Evolutionary conservation across 2,797 vertebrate species (phyloP), one percentile per base, ranked within the genome.

Genomic region (Neosilurus hyrtlii): DNA sequence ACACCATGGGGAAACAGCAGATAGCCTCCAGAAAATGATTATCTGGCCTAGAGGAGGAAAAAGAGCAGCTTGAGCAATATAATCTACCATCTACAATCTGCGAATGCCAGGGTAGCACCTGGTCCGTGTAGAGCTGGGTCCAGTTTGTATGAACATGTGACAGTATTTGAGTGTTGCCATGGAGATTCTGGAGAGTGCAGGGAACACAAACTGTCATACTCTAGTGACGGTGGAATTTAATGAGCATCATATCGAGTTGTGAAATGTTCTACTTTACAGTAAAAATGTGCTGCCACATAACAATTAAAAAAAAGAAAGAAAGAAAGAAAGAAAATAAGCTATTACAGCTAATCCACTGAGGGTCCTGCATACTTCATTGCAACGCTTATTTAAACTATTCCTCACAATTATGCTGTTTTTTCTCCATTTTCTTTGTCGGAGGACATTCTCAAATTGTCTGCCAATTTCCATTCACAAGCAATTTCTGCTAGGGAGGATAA

Each of bases 1-100:
- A 96, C 92, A 96, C 96, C 96, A 96, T 96, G 89, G 96, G 96
- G 93, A 96, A 96, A 94, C 96, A 96, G 94, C 95, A 96, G 92
- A 96, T 96, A 92, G 95, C 95, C 93, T 96, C 96, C 92, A 96
- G 94, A 94, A 96, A 96, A 92, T 96, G 95, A 92, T 95, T 94
- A 94, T 96, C 95, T 93, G 96, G 96, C 94, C 96, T 96, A 93
- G 88, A 94, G 49, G 73, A 74, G 72, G 35, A 83, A 75, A 63
- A 62, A 52, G 65, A 86, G 62, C 65, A 85, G 71, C 71, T 74
- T 76, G 71, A 84, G 37, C 24, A 63, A 15, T 66, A 15, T 56
- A 83, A 78, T 83, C 79, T 80, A 61, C 52, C 56, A 79, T 62
- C 43, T 15, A 15, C 66, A 10, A 59, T 54, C 56, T 72, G 49